phyloP scores from a whole-genome alignment of 2,113 vertebrate genomes.

The Otus sunia region DNA sequence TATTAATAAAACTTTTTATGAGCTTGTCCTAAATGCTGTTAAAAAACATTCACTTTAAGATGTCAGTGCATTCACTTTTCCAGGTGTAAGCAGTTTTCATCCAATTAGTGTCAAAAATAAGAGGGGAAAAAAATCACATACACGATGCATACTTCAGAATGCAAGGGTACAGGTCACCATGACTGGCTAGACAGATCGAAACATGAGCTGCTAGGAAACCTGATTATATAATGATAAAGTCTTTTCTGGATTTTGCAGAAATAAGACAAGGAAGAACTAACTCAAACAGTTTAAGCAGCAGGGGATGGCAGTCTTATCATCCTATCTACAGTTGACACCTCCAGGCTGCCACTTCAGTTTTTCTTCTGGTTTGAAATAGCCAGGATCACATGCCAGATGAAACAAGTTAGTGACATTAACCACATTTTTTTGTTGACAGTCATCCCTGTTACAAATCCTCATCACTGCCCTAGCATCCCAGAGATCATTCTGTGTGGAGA shows the following conservation, averaged over 20 bases:
- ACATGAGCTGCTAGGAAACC: background rate
- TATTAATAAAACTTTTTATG: background rate
- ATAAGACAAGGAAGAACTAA: background rate
- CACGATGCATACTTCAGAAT: background rate
- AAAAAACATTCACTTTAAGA: background rate
- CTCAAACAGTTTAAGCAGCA: background rate
- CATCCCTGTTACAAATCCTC: background rate
- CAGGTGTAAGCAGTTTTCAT: background rate
- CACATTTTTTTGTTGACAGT: background rate
- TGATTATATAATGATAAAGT: background rate
- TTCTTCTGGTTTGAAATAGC: background rate
- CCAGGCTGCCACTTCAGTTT: background rate
- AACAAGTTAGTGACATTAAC: background rate
- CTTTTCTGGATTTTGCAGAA: background rate
- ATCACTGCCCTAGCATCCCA: background rate
- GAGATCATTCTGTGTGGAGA: background rate
- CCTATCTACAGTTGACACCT: background rate
- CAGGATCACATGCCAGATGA: background rate
- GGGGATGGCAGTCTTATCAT: background rate
- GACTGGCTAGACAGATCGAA: background rate
- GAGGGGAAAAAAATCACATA: background rate
- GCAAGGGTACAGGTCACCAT: background rate
- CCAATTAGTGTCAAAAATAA: slow-evolving; percentile 5
- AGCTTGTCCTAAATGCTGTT: background rate
- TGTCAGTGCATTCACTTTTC: background rate